Evolutionary conservation across 2,888 invertebrate genomes (phyloP).

Genomic region (Drosophila imparisetae): DNA sequence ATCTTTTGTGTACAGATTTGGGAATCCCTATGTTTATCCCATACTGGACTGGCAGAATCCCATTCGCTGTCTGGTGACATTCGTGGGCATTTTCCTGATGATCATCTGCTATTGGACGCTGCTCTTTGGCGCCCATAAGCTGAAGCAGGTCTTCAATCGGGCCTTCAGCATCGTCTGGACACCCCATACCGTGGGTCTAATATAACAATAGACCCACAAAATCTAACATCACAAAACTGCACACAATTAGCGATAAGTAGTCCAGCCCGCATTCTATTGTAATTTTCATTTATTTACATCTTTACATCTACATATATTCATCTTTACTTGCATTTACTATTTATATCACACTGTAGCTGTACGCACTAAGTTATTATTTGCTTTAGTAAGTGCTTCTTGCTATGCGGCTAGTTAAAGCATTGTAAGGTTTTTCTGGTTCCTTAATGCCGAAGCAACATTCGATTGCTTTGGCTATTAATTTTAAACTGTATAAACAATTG

Average conservation of each 20-base stretch:
- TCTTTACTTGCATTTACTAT: conserved; percentile 53
- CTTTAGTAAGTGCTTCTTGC: conserved; percentile 34
- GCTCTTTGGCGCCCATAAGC: conserved; percentile 77
- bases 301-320: not conserved
- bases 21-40: conserved; percentile 89
- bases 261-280: conserved; percentile 51
- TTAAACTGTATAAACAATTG: conserved; percentile 38
- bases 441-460: conserved; percentile 47
- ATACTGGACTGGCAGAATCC: conserved; percentile 91
- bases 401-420: conserved; percentile 24
- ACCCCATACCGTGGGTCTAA: conserved; percentile 76
- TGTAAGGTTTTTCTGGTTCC: conserved; percentile 64
- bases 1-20: conserved; percentile 84
- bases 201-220: conserved; percentile 39
- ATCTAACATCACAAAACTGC: conserved; percentile 8
- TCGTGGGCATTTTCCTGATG: conserved; percentile 80
- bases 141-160: conserved; percentile 79
- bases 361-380: conserved; percentile 33
- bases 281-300: conserved; percentile 16
- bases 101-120: conserved; percentile 77
- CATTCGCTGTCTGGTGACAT: conserved; percentile 82
- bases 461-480: conserved; percentile 34
- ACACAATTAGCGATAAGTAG: conserved; percentile 35
- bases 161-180: conserved; percentile 75
- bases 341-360: conserved; percentile 50